These are phyloP conservation scores for Anniella stebbinsi DNA, from an alignment of 2,797 vertebrate species.

Conservation along the genomic window DNA sequence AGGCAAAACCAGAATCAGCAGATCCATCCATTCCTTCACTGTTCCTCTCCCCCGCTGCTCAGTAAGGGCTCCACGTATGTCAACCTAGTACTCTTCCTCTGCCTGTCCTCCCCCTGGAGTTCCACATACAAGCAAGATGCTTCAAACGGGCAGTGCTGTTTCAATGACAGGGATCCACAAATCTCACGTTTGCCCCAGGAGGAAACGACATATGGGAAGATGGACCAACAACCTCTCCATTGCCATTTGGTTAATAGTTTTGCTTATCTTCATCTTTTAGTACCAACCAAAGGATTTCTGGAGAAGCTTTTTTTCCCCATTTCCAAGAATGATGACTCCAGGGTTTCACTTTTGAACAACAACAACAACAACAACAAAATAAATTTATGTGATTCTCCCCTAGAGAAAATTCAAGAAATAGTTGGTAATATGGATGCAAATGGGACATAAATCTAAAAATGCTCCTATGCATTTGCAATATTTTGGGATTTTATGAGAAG, in stretches of 20 bases:
- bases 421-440: slow-evolving; percentile 65
- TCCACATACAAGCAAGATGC: background rate
- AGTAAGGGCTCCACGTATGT: background rate
- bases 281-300: slow-evolving; percentile 52
- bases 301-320: slow-evolving; percentile 45
- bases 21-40: too few relatives aligned
- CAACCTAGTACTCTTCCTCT: background rate
- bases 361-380: slow-evolving; percentile 51
- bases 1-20: too few relatives aligned
- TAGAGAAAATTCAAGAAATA: slow-evolving; percentile 65
- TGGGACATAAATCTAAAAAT: slow-evolving; percentile 63
- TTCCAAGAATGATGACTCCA: slow-evolving; percentile 57
- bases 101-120: background rate
- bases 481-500: slow-evolving; percentile 68
- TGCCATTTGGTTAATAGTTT: slow-evolving; percentile 31
- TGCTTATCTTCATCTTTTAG: slow-evolving; percentile 52
- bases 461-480: slow-evolving; percentile 43
- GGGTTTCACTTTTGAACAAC: slow-evolving; percentile 52
- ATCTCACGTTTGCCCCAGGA: background rate
- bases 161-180: background rate
- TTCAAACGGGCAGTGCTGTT: background rate
- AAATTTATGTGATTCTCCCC: slow-evolving; percentile 60
- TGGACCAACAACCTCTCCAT: background rate
- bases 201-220: background rate
- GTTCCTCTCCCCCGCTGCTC: background rate